These are phyloP conservation scores for Clanis bilineata DNA, from an alignment of 2,888 invertebrate species.

Conservation along the genomic window DNA sequence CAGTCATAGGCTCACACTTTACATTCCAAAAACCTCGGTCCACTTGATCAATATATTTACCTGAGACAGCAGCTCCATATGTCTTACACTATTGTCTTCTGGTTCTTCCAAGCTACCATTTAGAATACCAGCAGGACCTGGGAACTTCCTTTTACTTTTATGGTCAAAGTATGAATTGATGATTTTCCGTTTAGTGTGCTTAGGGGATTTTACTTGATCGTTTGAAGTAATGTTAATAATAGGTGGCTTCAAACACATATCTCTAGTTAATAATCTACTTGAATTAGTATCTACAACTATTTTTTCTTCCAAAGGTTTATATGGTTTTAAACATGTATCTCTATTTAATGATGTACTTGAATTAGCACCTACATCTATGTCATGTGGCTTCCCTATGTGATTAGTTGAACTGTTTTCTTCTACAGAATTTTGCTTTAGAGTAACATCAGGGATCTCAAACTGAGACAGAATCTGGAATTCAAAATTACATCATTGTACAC, in stretches of 20 bases:
- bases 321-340: conserved; percentile 4
- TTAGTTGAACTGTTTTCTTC: not conserved
- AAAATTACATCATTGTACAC: too few species aligned
- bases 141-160: conserved; percentile 71
- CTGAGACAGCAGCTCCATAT: conserved; percentile 71
- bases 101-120: conserved; percentile 55
- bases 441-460: conserved; percentile 60
- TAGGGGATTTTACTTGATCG: conserved; percentile 40
- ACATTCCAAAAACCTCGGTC: too few species aligned
- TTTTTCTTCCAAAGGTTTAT: too few species aligned
- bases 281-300: not conserved
- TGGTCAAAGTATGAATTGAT: conserved; percentile 68
- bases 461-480: conserved; percentile 65
- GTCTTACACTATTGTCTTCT: conserved; percentile 59
- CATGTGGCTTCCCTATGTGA: not conserved
- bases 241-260: conserved; percentile 1
- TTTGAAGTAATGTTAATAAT: not conserved
- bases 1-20: too few species aligned
- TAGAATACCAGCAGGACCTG: conserved; percentile 73
- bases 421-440: conserved; percentile 5
- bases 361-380: not conserved
- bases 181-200: conserved; percentile 66
- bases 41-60: conserved; percentile 44
- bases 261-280: not conserved
- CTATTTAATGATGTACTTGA: not conserved